Evolutionary conservation across 2,113 vertebrate species (phyloP), one percentile per base, ranked within the genome.

Genomic region (Sorex araneus): DNA sequence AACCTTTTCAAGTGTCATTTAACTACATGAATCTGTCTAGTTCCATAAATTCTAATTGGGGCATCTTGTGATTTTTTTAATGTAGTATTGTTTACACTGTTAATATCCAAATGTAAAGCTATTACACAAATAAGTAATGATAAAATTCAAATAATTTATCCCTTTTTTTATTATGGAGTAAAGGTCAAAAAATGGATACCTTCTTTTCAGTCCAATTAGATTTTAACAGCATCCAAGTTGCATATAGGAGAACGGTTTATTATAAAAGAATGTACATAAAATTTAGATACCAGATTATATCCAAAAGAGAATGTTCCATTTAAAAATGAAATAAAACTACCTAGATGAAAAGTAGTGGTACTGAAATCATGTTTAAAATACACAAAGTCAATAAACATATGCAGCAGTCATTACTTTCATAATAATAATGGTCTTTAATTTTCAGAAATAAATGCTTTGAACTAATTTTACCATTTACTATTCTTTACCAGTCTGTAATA

Each of bases 221-320:
- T 79, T 97, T 95, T 78, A 69, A 94, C 85, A 95, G 50, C 94
- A 97, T 92, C 73, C 95, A 80, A 96, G 94, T 67, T 97, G 93
- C 97, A 98, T 97, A 94, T 97, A 97, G 77, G 94, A 98, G 96
- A 98, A 98, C 91, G 92, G 97, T 98, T 99, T 98, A 98, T 98
- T 99, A 98, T 98, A 98, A 98, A 99, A 99, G 98, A 97, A 98
- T n/a, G 92, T 97, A 98, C 98, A 98, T 97, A 98, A 97, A 97
- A 97, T 97, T 98, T 97, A 98, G 97, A 98, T 97, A 98, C 97
- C 94, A 98, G 96, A 95, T 97, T 98, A 97, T 98, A n/a, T 97
- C 98, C 98, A 98, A 97, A 97, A 98, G 95, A 97, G 93, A 95
- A 78, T 70, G 97, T 95, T 96, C 93, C 94, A 96, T 94, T 97